phyloP scores from a whole-genome alignment of 2,113 vertebrate genomes.

The Pseudois nayaur region DNA sequence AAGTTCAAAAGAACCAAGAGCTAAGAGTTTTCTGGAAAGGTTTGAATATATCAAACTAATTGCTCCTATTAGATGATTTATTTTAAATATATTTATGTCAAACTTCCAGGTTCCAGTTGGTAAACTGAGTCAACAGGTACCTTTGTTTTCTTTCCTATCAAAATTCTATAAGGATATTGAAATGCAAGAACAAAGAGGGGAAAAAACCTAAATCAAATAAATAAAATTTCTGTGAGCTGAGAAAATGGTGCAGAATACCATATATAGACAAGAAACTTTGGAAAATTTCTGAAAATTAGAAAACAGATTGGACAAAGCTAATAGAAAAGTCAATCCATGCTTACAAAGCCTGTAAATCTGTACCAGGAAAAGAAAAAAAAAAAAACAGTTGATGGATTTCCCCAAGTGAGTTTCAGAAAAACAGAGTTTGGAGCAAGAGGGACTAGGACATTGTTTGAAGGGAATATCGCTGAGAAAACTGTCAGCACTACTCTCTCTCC shows the following conservation, averaged over 20 bases:
- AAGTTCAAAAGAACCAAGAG: slow-evolving; percentile 46
- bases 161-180: slow-evolving; percentile 4
- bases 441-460: not conserved
- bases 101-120: not conserved
- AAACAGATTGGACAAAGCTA: not conserved
- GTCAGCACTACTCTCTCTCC: not conserved
- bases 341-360: not conserved
- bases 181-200: not conserved
- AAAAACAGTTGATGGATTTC: not conserved
- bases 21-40: slow-evolving; percentile 29
- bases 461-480: not conserved
- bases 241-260: not conserved
- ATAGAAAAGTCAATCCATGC: not conserved
- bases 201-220: not conserved
- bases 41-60: slow-evolving; percentile 43
- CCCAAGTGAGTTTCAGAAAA: not conserved
- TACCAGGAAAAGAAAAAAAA: not conserved
- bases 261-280: not conserved
- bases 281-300: slow-evolving; percentile 3
- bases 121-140: not conserved
- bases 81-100: slow-evolving; percentile 31
- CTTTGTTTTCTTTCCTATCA: not conserved
- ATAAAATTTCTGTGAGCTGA: not conserved
- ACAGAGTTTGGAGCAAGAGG: not conserved
- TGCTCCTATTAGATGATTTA: not conserved